Conservation (phyloP, 2,797 vertebrate genomes). For the Micropoecilia bifurca region DNA sequence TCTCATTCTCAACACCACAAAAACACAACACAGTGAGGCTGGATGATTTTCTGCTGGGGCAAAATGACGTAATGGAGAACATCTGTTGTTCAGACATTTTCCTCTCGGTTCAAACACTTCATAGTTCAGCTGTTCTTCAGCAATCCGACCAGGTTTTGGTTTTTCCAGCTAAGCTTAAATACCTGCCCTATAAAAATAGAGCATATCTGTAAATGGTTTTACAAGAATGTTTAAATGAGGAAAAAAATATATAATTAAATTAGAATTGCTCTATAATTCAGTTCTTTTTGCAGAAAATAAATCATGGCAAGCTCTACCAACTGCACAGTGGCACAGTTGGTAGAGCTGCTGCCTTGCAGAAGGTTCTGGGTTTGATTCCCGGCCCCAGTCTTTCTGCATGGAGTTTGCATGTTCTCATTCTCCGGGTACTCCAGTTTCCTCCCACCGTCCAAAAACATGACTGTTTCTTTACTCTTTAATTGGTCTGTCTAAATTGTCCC, state of each 20-base stretch:
- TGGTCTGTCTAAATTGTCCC: too few species aligned
- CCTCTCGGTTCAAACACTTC: background rate
- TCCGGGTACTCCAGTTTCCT: too few species aligned
- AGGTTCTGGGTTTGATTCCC: too few species aligned
- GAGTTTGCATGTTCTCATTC: too few species aligned
- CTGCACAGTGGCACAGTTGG: too few species aligned
- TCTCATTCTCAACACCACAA: constrained; percentile 7
- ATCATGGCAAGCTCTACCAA: background rate
- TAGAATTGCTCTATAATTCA: background rate
- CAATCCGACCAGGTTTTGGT: background rate
- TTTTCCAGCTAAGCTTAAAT: background rate
- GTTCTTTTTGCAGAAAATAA: background rate
- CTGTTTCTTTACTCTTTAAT: too few species aligned
- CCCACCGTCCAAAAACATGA: too few species aligned
- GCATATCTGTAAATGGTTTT: background rate
- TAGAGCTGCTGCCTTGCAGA: too few species aligned
- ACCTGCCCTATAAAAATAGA: background rate
- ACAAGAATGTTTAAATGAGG: too few species aligned
- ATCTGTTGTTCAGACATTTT: constrained; percentile 5
- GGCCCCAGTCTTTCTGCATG: too few species aligned
- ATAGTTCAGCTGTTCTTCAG: background rate
- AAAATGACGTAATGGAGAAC: background rate
- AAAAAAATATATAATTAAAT: background rate
- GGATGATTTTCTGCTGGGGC: background rate
- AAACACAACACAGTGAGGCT: constrained; percentile 3